Percentiles rank a stretch among this genome's conserved stretches.
Conservation (phyloP, 2,888 invertebrate genomes). For the Peribatodes rhomboidaria region DNA sequence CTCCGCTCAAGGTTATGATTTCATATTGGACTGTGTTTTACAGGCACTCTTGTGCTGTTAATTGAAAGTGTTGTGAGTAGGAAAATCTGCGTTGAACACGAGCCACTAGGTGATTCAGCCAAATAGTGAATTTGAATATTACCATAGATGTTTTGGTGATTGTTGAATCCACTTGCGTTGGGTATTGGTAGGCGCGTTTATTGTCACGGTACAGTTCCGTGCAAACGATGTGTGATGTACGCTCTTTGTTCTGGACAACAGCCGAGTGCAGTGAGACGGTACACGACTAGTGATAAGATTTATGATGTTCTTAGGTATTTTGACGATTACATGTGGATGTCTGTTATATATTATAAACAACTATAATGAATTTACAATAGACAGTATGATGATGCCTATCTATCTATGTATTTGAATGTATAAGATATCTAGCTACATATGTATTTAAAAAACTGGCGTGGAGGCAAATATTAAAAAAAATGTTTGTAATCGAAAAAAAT, state of each 20-base stretch:
- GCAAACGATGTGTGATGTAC: constrained; percentile 1
- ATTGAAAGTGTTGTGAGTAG: too few relatives aligned
- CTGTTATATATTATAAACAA: constrained; percentile 22
- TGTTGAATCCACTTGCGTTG: constrained; percentile 20
- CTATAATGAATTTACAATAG: constrained; percentile 6
- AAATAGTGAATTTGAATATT: background rate
- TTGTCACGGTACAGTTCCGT: constrained; percentile 15
- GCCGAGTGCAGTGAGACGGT: constrained; percentile 11
- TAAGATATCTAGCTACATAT: constrained; percentile 1
- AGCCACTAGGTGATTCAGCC: too few relatives aligned
- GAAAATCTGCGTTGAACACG: too few relatives aligned
- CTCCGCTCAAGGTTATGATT: too few relatives aligned
- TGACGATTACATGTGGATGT: constrained; percentile 39
- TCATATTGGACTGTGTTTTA: too few relatives aligned
- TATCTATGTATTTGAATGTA: too few relatives aligned
- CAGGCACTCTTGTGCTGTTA: too few relatives aligned
- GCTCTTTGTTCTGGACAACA: constrained; percentile 11
- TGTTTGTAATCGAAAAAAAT: constrained; percentile 48
- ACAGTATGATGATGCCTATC: too few relatives aligned
- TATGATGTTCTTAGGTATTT: constrained; percentile 24
- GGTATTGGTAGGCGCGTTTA: constrained; percentile 26
- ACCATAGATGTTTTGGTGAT: background rate
- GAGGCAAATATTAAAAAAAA: constrained; percentile 35
- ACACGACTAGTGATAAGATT: constrained; percentile 17
- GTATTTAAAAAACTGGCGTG: background rate